Conservation (phyloP, 2,888 invertebrate genomes). For the Plagodis dolabraria region DNA sequence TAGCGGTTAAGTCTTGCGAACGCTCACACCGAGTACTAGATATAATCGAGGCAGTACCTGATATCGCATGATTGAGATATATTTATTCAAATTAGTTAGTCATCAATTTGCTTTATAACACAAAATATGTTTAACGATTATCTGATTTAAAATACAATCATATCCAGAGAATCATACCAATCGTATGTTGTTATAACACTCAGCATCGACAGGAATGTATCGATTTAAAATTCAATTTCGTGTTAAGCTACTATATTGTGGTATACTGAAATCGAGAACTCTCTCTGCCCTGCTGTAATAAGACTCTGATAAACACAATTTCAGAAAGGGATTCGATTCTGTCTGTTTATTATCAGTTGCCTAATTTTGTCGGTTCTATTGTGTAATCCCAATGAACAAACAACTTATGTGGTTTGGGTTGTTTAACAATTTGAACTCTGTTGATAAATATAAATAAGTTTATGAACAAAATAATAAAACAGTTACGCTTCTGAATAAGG, state of each 20-base stretch:
- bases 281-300: slow-evolving; percentile 46
- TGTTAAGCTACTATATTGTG: no score
- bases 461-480: no score
- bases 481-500: no score
- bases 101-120: no score
- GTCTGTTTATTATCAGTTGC: slow-evolving; percentile 63
- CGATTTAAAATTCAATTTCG: no score
- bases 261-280: slow-evolving; percentile 7
- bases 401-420: slow-evolving; percentile 60
- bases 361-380: slow-evolving; percentile 63
- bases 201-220: no score
- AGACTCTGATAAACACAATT: slow-evolving; percentile 67
- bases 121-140: no score
- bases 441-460: slow-evolving; percentile 27
- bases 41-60: slow-evolving; percentile 14
- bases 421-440: slow-evolving; percentile 59
- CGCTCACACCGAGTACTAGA: slow-evolving; percentile 16
- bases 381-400: slow-evolving; percentile 61
- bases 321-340: slow-evolving; percentile 56
- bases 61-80: no score
- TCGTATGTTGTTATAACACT: no score
- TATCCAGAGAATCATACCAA: no score
- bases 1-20: slow-evolving; percentile 61
- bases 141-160: no score
- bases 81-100: no score